phyloP scores from a whole-genome alignment of 2,888 invertebrate genomes.

The Julus scandinavius region DNA sequence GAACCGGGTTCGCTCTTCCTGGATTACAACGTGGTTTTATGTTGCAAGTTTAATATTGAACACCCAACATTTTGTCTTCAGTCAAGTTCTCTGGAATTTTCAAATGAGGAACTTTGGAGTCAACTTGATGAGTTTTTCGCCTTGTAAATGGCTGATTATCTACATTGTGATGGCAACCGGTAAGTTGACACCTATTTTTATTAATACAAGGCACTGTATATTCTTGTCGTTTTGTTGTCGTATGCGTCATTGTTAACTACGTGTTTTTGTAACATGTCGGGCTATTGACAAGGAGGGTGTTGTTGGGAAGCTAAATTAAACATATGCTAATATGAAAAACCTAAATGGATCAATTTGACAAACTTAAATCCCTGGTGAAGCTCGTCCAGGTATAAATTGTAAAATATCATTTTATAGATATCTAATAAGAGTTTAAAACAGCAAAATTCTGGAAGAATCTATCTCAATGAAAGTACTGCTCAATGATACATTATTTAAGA shows the following conservation, averaged over 20 bases:
- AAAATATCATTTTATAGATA: too few relatives aligned
- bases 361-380: too few relatives aligned
- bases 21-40: not conserved
- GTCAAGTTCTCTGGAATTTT: not conserved
- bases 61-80: not conserved
- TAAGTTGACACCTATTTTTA: not conserved
- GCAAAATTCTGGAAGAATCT: too few relatives aligned
- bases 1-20: slow-evolving; percentile 3
- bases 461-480: too few relatives aligned
- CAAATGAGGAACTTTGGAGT: not conserved
- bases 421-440: too few relatives aligned
- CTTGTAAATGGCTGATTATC: not conserved
- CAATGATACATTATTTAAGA: too few relatives aligned
- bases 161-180: slow-evolving; percentile 7
- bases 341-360: too few relatives aligned
- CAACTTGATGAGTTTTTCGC: not conserved
- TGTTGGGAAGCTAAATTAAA: not conserved
- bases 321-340: too few relatives aligned
- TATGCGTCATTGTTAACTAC: not conserved
- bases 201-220: not conserved
- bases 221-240: too few relatives aligned
- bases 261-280: not conserved
- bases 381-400: too few relatives aligned
- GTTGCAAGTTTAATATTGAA: not conserved
- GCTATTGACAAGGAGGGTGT: not conserved